Conservation (phyloP, 1,140 invertebrate species). For the Bombus waltoni region DNA sequence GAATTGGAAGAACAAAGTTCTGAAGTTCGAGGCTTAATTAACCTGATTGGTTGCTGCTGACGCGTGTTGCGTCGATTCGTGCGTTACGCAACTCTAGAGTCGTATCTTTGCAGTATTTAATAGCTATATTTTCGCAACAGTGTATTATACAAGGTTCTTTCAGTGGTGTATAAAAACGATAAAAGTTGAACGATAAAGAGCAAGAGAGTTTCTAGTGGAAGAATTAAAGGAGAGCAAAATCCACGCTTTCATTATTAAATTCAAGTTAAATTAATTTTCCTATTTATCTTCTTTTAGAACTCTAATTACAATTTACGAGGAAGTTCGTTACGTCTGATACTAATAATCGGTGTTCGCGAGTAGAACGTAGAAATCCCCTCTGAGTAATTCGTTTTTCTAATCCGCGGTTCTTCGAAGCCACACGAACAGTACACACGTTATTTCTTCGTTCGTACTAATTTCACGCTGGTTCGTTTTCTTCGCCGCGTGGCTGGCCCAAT, state of each 20-base stretch:
- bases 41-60: not conserved
- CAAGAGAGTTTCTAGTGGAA: not conserved
- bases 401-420: not conserved
- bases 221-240: not conserved
- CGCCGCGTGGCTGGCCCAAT: not conserved
- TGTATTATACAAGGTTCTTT: too few species aligned
- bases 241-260: not conserved
- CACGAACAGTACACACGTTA: not conserved
- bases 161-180: too few species aligned
- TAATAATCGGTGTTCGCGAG: not conserved
- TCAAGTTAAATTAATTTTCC: not conserved
- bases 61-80: not conserved
- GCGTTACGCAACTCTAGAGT: too few species aligned
- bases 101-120: too few species aligned
- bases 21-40: not conserved
- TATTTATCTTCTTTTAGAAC: not conserved
- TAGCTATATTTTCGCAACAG: too few species aligned
- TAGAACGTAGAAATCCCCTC: not conserved
- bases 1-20: not conserved
- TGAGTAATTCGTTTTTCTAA: not conserved
- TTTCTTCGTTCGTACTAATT: conserved; percentile 22
- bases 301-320: not conserved
- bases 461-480: conserved; percentile 20
- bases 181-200: too few species aligned
- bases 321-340: not conserved